Evolutionary conservation across 2,888 invertebrate species (phyloP), one percentile per base, ranked within the genome.

Genomic region (Matsumyia berberina): DNA sequence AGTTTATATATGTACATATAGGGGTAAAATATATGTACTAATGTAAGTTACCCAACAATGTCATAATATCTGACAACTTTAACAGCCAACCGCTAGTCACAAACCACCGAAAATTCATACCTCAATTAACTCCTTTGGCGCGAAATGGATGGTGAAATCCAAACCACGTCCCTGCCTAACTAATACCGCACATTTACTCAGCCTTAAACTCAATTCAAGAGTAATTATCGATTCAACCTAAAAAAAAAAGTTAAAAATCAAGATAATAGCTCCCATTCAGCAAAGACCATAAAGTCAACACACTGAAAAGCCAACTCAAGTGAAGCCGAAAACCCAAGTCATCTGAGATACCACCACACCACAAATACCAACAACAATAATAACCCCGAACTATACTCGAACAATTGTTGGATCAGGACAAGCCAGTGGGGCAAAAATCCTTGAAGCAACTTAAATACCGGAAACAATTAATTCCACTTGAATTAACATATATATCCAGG

Each of bases 401-500:
- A 80, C 85, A 80, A 85, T 85, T 76, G 85, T 64, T 66, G 62
- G 80, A 80, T 85, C 69, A 76, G 79, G 80, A 80, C 76, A 79
- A 72, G 73, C 67, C 66, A 85, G 58, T 66, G 74, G 80, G 80
- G 74, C 70, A 85, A 85, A 85, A 85, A 80, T 80, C 85, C 80
- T 85, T 85, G 88, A 89, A 89, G 89, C 89, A 89, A 89, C 89
- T 89, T 89, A 90, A 90, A 89, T 89, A 90, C 90, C 90, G 90
- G 90, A 90, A 90, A 89, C 89, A 89, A 90, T 90, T 90, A 90
- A 89, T 90, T 90, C 90, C 90, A 90, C 89, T 90, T 90, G 90
- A 90, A 90, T 90, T 90, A 90, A 90, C 90, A 90, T 90, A 90
- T 89, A 88, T 87, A 83, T 60, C 67, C 85, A 76, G 78, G 72